Conservation (phyloP, 1,140 invertebrate species). For the Grapholita molesta region DNA sequence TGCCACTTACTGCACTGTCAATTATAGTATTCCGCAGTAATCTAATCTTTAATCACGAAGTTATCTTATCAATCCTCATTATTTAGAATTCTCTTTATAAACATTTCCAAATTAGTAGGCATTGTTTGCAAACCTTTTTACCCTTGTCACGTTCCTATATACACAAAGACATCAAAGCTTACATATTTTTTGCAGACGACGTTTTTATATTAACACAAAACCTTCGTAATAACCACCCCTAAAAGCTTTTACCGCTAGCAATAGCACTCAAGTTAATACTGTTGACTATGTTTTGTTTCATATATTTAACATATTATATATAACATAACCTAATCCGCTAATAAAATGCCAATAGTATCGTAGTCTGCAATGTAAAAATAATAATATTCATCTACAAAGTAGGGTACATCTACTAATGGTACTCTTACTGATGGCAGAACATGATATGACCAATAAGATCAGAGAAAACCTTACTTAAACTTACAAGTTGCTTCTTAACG, state of each 20-base stretch:
- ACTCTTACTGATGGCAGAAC: too few species aligned
- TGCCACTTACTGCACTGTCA: background rate
- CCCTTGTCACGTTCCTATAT: too few species aligned
- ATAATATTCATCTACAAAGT: too few species aligned
- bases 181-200: background rate
- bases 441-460: too few species aligned
- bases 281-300: background rate
- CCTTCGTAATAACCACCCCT: background rate
- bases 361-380: background rate
- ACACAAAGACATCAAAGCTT: background rate
- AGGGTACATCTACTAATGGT: too few species aligned
- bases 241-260: constrained; percentile 3
- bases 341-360: background rate
- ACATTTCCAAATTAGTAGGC: background rate
- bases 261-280: background rate
- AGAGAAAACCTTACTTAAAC: too few species aligned
- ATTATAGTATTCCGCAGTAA: background rate
- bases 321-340: background rate
- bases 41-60: background rate
- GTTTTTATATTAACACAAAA: background rate
- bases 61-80: background rate
- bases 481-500: too few species aligned
- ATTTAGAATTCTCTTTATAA: background rate
- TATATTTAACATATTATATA: background rate
- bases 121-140: too few species aligned